A percentile compares a stretch with the other conserved stretches of the same genome.
Conservation (phyloP, 2,888 invertebrate genomes). For the Clivina fossor region DNA sequence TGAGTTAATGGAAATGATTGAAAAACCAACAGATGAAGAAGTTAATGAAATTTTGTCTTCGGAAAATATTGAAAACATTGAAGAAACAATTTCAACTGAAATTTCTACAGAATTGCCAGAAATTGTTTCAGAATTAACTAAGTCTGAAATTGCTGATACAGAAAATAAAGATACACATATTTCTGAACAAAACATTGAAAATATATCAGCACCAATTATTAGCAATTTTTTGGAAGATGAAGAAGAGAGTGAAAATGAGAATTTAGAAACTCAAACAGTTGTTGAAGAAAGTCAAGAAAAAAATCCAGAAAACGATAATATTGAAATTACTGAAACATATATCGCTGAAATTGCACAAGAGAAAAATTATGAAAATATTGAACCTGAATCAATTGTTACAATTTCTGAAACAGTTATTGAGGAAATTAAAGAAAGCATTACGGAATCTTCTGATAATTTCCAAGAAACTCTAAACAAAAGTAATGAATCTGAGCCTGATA, state of each 20-base stretch:
- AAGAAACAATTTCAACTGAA: too few relatives aligned
- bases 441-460: not conserved
- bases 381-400: not conserved
- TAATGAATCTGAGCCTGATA: not conserved
- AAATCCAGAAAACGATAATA: not conserved
- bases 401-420: not conserved
- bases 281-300: not conserved
- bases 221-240: too few relatives aligned
- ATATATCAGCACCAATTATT: too few relatives aligned
- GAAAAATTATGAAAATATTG: not conserved
- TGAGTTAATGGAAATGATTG: not conserved
- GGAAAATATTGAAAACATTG: too few relatives aligned
- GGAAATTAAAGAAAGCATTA: constrained; percentile 4
- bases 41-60: not conserved
- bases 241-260: too few relatives aligned
- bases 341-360: not conserved
- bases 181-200: too few relatives aligned
- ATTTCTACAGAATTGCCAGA: too few relatives aligned
- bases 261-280: too few relatives aligned
- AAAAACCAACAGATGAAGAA: constrained; percentile 1
- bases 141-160: too few relatives aligned
- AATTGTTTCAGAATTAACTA: too few relatives aligned
- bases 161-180: too few relatives aligned
- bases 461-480: not conserved
- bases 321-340: not conserved